Base-by-base conservation (phyloP, 1,140 invertebrate genomes). In the Leptopilina boulardi region DNA sequence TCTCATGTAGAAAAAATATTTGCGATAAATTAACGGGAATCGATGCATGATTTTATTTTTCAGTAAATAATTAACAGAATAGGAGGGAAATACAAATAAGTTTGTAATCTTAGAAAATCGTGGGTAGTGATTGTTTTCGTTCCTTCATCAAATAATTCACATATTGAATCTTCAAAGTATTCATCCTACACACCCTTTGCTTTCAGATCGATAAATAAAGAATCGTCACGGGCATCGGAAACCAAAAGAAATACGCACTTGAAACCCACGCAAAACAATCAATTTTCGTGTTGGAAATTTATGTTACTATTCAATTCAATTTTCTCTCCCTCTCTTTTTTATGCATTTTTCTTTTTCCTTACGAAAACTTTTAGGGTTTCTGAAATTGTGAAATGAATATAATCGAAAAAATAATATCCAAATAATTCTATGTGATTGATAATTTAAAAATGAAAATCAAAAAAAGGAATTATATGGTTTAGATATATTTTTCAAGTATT, bases 51-150 rank as follows among this genome's bases (percentile, higher is more conserved):
- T n/a, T n/a, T n/a, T n/a, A n/a, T n/a, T n/a, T n/a, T n/a, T n/a
- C n/a, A n/a, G n/a, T n/a, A n/a, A n/a, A n/a, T n/a, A n/a, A n/a
- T n/a, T n/a, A n/a, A n/a, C n/a, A n/a, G n/a, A n/a, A n/a, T 77
- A 71, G 76, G 79, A 80, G 51, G 75, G n/a, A n/a, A n/a, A n/a
- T n/a, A n/a, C n/a, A n/a, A n/a, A n/a, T n/a, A n/a, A n/a, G n/a
- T n/a, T 23, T 70, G 71, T 80, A 77, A 26, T 70, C 70, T 76
- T 6, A 13, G 44, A 51, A 80, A 21, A 30, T 74, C 75, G 78
- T 80, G 74, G 75, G 78, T 19, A 26, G 78, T 77, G 54, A 15
- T 77, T 66, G 42, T 76, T n/a, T n/a, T n/a, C n/a, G n/a, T n/a
- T n/a, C n/a, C 74, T 76, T 76, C 23, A 19, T 76, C 47, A 59